phyloP scores from a whole-genome alignment of 1,140 invertebrate species.

The Diabrotica virgifera region DNA sequence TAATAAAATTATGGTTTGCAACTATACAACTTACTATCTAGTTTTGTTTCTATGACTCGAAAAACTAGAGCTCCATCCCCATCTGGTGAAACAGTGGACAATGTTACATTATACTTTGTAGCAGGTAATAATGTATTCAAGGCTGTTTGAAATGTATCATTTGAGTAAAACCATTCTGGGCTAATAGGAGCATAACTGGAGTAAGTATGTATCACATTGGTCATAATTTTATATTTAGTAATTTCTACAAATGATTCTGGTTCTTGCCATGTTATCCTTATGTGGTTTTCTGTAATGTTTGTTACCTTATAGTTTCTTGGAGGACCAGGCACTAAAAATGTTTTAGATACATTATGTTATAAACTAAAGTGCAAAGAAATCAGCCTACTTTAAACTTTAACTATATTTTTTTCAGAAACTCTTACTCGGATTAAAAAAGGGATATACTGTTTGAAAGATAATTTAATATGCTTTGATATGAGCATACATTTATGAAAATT shows the following conservation, averaged over 20 bases:
- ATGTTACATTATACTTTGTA: conserved; percentile 41
- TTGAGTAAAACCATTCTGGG: conserved; percentile 35
- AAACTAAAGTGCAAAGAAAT: too few relatives aligned
- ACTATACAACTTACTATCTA: conserved; percentile 33
- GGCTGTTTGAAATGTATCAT: conserved; percentile 39
- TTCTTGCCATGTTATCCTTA: conserved; percentile 37
- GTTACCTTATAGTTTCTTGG: conserved; percentile 36
- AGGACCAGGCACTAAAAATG: conserved; percentile 39
- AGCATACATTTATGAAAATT: too few relatives aligned
- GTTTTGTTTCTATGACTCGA: conserved; percentile 37
- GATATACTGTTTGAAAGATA: too few relatives aligned
- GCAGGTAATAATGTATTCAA: conserved; percentile 37
- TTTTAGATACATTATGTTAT: background rate
- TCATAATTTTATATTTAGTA: conserved; percentile 37
- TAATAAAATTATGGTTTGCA: background rate
- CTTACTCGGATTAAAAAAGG: too few relatives aligned
- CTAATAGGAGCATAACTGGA: conserved; percentile 28
- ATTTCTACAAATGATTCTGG: conserved; percentile 41
- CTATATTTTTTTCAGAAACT: too few relatives aligned
- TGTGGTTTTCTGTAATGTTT: conserved; percentile 39
- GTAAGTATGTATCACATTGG: conserved; percentile 37
- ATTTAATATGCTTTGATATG: too few relatives aligned
- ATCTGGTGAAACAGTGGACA: conserved; percentile 32
- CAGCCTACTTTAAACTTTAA: too few relatives aligned
- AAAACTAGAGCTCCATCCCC: conserved; percentile 30